Conservation (phyloP, 2,797 vertebrate species). For the Urophycis tenuis region DNA sequence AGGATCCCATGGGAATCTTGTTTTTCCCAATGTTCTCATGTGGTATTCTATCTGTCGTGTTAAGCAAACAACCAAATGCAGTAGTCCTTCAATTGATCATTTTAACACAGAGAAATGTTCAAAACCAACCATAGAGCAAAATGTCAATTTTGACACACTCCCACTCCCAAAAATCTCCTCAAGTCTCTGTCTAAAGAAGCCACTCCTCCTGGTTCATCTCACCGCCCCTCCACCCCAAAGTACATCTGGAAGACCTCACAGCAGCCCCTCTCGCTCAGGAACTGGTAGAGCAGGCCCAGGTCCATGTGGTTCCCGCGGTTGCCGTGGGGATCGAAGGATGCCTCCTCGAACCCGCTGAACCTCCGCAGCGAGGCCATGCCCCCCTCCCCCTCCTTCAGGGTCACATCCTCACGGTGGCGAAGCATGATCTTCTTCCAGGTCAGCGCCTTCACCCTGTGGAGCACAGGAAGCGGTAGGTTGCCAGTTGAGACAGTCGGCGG, state of each 20-base stretch:
- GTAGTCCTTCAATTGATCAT: background rate
- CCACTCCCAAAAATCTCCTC: background rate
- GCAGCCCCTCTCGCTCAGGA: constrained; percentile 82
- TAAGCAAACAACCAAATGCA: background rate
- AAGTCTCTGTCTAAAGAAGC: background rate
- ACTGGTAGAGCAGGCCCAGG: constrained; percentile 90
- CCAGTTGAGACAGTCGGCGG: constrained; percentile 6
- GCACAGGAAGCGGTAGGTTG: constrained; percentile 28
- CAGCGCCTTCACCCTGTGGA: constrained; percentile 83
- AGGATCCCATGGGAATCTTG: background rate
- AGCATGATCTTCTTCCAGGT: constrained; percentile 97
- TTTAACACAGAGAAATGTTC: too few relatives aligned
- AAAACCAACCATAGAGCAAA: too few relatives aligned
- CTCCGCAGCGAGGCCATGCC: constrained; percentile 70
- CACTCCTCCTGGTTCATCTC: background rate
- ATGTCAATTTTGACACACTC: too few relatives aligned
- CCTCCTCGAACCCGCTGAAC: constrained; percentile 86
- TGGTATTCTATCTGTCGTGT: too few relatives aligned
- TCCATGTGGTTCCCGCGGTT: constrained; percentile 92
- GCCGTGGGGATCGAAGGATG: constrained; percentile 83
- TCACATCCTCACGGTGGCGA: constrained; percentile 88
- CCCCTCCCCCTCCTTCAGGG: constrained; percentile 59
- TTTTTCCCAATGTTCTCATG: too few relatives aligned
- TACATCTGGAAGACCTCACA: constrained; percentile 81
- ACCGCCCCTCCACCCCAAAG: constrained; percentile 74